Evolutionary conservation across 2,888 invertebrate genomes (phyloP), one percentile per base, ranked within the genome.

Genomic region (Cryptocephalus moraei): DNA sequence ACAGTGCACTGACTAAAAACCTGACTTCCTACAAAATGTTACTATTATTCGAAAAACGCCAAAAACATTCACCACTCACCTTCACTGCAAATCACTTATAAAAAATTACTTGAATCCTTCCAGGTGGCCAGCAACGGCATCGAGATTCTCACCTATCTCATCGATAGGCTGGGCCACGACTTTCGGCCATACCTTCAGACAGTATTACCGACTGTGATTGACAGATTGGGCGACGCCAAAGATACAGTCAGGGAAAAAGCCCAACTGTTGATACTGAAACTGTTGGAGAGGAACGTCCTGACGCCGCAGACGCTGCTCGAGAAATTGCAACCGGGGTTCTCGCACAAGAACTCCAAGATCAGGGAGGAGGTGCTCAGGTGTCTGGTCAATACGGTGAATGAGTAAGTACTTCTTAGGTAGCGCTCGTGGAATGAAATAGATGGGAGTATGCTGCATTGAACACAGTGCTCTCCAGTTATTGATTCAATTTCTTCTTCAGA

Each of bases 71-170:
- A 22, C 22, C 22, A 22, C 6, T 22, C 2, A 2, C 22, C 22
- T 22, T n/a, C n/a, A n/a, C n/a, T n/a, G n/a, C n/a, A n/a, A n/a
- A n/a, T n/a, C n/a, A n/a, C n/a, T n/a, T n/a, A n/a, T n/a, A n/a
- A n/a, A n/a, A n/a, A 22, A 22, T 6, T 4, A 22, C 6, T 22
- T 6, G 6, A 22, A 22, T 51, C 42, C 10, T 75, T 75, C 11
- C 76, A 91, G 90, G 90, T 94, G 48, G 91, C 92, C 43, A 86
- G 92, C 69, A 90, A 90, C 75, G 94, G 90, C 1, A 73, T 95
- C 61, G 94, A 94, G 65, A 84, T 90, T 57, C 77, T 94, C 64
- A 83, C 89, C 44, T 84, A 86, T 66, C 76, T 95, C 49, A 85
- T 91, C 41, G 89, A 91, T 68, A 78, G 91, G 43, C 79, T 94